Evolutionary conservation across 2,113 vertebrate species (phyloP), one percentile per base, ranked within the genome.

Genomic region (Tragelaphus buxtoni): DNA sequence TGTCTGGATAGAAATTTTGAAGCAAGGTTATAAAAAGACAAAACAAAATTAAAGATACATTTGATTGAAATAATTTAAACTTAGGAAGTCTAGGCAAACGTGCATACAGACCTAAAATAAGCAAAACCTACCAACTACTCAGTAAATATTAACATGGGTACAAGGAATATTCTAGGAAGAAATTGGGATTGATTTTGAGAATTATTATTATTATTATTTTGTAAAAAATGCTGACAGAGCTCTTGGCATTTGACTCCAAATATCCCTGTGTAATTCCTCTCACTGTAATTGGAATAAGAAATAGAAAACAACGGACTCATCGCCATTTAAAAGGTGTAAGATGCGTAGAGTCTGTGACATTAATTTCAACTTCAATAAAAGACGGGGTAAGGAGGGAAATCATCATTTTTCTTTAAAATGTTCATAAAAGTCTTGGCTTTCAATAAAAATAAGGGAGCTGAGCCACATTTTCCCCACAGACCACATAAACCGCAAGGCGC

Each of bases 381-480:
- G 51, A 65, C 53, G 32, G 10, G n/a, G 20, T 49, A 6, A 6
- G 26, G 6, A 72, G 8, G 24, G 18, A 2, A 58, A 58, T 10
- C 10, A 77, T 85, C 56, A 42, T 4, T 3, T 49, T n/a, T n/a
- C 49, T 90, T 26, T 20, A 53, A 83, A 95, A 91, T 22, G 5
- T 45, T 91, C 63, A 39, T 32, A 35, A n/a, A 95, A 96, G 13
- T 9, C 12, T 91, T 89, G 80, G 76, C 39, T 95, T 97, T 95
- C 96, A 55, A 95, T 90, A 92, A 95, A 76, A 42, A 74, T 11
- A 13, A 53, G 2, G 51, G 28, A 91, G 85, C 30, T 92, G 55
- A 97, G 47, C 16, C 30, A 12, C 58, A 65, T 97, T 97, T 96
- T 55, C 32, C 18, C 39, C 95, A 79, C 24, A 65, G 65, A 42